A percentile compares a stretch with the other conserved stretches of the same genome.
Evolutionary conservation across 2,888 invertebrate genomes (phyloP).

Genomic region (Phrixothrix hirtus): DNA sequence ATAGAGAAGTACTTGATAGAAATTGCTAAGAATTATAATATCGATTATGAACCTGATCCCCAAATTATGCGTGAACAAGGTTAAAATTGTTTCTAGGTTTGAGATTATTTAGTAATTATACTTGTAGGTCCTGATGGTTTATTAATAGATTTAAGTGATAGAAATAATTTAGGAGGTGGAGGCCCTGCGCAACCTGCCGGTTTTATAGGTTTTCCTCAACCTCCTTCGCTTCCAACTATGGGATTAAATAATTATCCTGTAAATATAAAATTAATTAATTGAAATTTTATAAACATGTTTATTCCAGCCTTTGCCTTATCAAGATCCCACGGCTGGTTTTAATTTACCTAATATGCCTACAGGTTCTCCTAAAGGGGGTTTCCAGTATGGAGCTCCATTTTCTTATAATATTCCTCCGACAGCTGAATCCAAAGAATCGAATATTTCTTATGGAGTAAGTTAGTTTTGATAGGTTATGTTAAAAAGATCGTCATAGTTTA

Average conservation of each 20-base stretch:
- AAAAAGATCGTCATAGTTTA: too few species aligned
- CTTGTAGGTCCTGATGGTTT: conserved; percentile 61
- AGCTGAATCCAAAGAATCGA: conserved; percentile 66
- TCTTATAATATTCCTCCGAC: conserved; percentile 72
- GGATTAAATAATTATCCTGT: conserved; percentile 74
- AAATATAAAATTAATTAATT: too few species aligned
- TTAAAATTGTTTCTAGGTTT: conserved; percentile 13
- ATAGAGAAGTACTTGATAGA: conserved; percentile 95
- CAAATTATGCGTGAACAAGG: conserved; percentile 77
- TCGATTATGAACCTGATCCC: conserved; percentile 94
- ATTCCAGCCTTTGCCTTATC: conserved; percentile 18
- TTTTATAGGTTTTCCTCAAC: conserved; percentile 79
- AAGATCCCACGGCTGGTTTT: conserved; percentile 24
- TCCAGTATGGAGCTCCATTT: conserved; percentile 56
- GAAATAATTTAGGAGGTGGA: conserved; percentile 64
- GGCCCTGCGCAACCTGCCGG: conserved; percentile 73
- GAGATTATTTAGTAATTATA: neutral
- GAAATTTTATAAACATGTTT: too few species aligned
- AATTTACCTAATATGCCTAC: conserved; percentile 30
- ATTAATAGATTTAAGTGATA: conserved; percentile 67
- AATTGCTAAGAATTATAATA: conserved; percentile 94
- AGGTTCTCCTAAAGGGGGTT: conserved; percentile 41
- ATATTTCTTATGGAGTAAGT: conserved; percentile 63
- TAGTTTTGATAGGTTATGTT: neutral
- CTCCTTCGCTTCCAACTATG: conserved; percentile 66